Base-by-base conservation (phyloP, 2,113 vertebrate species). In the Oreochromis niloticus region DNA sequence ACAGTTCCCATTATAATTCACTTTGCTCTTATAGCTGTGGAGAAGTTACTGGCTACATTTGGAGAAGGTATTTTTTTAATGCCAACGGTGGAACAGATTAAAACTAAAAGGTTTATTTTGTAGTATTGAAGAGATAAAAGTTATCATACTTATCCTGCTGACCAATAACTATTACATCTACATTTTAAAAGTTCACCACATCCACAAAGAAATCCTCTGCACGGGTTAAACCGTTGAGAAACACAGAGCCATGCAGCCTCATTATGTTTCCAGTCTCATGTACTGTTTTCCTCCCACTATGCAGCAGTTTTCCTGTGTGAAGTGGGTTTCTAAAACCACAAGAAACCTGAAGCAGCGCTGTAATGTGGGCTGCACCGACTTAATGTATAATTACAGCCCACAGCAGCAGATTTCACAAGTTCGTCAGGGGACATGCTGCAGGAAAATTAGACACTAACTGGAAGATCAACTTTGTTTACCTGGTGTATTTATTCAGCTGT, bases 311-410 rank as follows among this genome's bases (percentile, higher is more conserved):
- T 85, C 83, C 85, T 88, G 57, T 91, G 59, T 91, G 89, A 90
- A 92, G 93, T 85, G 89, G 88, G 86, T 91, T 88, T 71, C 80
- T 79, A 24, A 82, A 91, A 81, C 89, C 90, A 88, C 91, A 89
- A 43, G 43, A 86, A 85, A 87, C 81, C 80, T 9, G 3, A 54
- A 24, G 43, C 59, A 3, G 57, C 54, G 55, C 81, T 73, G 9
- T 79, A 57, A 84, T 92, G 93, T 94, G 87, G 87, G 87, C 82
- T 19, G 41, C 3, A 6, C 4, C 2, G 3, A 81, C 59, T 59
- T 34, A 14, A 39, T 2, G 27, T 36, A 17, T 36, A 82, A 82
- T 85, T 68, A 87, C 82, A 85, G 73, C 89, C 82, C 81, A 82
- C 68, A 12, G 63, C 50, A 73, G 54, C 71, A 88, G 16, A 87